phyloP scores from a whole-genome alignment of 2,113 vertebrate genomes.

The Lates calcarifer region DNA sequence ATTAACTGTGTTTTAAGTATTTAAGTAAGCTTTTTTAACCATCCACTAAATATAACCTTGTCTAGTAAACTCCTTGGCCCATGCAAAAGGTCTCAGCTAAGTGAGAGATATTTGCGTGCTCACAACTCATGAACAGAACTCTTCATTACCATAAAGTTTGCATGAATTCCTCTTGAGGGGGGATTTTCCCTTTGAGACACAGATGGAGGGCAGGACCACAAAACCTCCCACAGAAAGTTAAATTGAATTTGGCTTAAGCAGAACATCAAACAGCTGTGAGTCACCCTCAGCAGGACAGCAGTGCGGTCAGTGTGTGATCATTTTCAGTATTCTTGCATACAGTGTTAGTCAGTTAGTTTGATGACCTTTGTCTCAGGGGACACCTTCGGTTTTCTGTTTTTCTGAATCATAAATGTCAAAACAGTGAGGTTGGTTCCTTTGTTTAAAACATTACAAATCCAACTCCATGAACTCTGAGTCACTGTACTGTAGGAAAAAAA shows the following conservation, averaged over 20 bases:
- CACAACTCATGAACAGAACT: slow-evolving; percentile 17
- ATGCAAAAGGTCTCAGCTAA: neutral
- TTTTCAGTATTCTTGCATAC: neutral
- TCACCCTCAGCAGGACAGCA: slow-evolving; percentile 31
- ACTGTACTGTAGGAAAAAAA: slow-evolving; percentile 1
- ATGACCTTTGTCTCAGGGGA: slow-evolving; percentile 4
- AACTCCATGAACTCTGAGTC: slow-evolving; percentile 13
- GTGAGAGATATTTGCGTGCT: neutral
- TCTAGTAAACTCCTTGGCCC: neutral
- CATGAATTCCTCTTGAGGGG: slow-evolving; percentile 27
- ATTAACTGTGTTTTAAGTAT: neutral
- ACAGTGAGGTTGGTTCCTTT: neutral
- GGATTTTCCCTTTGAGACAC: slow-evolving; percentile 34
- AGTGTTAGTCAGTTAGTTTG: neutral
- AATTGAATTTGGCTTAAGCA: slow-evolving; percentile 31
- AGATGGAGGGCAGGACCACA: slow-evolving; percentile 42
- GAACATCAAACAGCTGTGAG: slow-evolving; percentile 31
- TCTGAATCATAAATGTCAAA: neutral
- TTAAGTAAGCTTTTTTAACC: neutral
- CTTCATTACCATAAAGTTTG: slow-evolving; percentile 15
- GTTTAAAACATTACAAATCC: slow-evolving; percentile 11
- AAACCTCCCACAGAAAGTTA: slow-evolving; percentile 48
- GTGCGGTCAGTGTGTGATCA: neutral
- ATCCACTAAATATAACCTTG: too few species aligned
- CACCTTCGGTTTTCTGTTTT: neutral